A percentile compares a stretch with the other conserved stretches of the same genome.
Conservation (phyloP, 2,888 invertebrate genomes). For the Perizoma flavofasciatum region DNA sequence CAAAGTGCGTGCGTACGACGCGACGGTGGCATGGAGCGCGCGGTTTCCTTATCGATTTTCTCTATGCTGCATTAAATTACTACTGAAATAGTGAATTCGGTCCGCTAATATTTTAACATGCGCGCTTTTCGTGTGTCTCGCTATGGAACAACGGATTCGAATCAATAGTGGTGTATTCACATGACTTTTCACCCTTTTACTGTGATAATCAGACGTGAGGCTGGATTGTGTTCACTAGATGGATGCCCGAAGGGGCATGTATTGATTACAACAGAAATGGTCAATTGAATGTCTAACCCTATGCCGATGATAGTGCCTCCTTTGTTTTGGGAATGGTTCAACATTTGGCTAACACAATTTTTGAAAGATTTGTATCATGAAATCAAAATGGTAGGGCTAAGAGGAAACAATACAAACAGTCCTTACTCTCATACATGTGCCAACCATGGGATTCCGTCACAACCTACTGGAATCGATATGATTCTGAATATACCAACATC, state of each 20-base stretch:
- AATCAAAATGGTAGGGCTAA: constrained; percentile 78
- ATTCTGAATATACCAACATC: constrained; percentile 68
- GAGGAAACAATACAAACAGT: constrained; percentile 68
- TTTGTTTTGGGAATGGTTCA: constrained; percentile 79
- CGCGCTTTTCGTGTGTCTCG: constrained; percentile 51
- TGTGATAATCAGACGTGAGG: constrained; percentile 21
- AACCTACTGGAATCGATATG: constrained; percentile 62
- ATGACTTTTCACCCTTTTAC: constrained; percentile 24
- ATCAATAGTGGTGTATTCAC: constrained; percentile 39
- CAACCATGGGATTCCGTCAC: constrained; percentile 64
- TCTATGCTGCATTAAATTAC: constrained; percentile 80
- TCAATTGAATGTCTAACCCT: constrained; percentile 43
- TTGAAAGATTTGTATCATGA: constrained; percentile 78
- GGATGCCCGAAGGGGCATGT: constrained; percentile 35
- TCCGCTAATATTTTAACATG: constrained; percentile 66
- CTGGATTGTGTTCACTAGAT: constrained; percentile 25
- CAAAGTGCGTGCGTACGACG: constrained; percentile 57
- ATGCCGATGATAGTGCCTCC: constrained; percentile 73
- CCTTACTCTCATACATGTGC: constrained; percentile 63
- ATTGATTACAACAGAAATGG: constrained; percentile 29
- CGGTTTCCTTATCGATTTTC: constrained; percentile 82
- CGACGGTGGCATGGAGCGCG: constrained; percentile 71
- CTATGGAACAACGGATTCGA: constrained; percentile 45
- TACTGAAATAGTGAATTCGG: constrained; percentile 74
- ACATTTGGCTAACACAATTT: constrained; percentile 76